These are phyloP conservation scores for Eupeodes luniger DNA, from an alignment of 2,888 invertebrate species.

Conservation along the genomic window DNA sequence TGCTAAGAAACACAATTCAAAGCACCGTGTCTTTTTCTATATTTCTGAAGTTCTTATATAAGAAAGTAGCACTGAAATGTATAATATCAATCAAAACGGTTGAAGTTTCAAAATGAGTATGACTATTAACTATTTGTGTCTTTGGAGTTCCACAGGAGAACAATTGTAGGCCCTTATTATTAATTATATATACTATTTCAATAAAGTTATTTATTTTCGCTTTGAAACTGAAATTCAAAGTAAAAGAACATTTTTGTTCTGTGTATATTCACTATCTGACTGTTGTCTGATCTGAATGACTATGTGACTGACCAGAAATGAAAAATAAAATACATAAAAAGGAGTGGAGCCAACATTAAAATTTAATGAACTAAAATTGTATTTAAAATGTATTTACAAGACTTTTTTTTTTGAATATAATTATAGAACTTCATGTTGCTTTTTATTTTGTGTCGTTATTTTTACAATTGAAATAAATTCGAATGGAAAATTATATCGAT, in stretches of 20 bases:
- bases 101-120: too few relatives aligned
- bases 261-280: not conserved
- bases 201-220: too few relatives aligned
- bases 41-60: too few relatives aligned
- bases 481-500: conserved; percentile 43
- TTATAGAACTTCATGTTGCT: conserved; percentile 51
- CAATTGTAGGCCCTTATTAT: too few relatives aligned
- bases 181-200: too few relatives aligned
- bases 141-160: too few relatives aligned
- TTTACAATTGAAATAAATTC: conserved; percentile 26
- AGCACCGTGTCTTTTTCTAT: too few relatives aligned
- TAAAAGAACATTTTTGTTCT: not conserved
- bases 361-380: conserved; percentile 43
- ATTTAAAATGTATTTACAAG: not conserved
- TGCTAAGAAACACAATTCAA: too few relatives aligned
- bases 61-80: too few relatives aligned
- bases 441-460: not conserved
- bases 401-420: conserved; percentile 33
- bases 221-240: not conserved
- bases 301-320: conserved; percentile 12
- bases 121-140: too few relatives aligned
- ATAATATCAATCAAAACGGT: too few relatives aligned
- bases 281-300: not conserved
- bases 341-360: conserved; percentile 62
- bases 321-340: conserved; percentile 17